phyloP scores from a whole-genome alignment of 2,888 invertebrate species.

The Tolmerus cingulatus region DNA sequence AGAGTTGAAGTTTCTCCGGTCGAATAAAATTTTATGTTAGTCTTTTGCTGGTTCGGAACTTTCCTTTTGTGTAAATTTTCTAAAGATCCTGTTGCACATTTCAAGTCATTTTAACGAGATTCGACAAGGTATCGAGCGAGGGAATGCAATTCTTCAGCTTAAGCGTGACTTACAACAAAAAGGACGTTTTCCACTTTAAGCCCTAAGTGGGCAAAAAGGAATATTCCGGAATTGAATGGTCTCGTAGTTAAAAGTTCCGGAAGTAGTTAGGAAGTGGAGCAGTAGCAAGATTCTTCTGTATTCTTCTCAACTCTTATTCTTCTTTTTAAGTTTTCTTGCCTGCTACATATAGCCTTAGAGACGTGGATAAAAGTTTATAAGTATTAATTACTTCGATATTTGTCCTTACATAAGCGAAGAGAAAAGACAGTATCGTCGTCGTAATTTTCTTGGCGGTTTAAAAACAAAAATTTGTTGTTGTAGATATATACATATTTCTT shows the following conservation, averaged over 20 bases:
- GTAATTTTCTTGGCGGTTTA: too few species aligned
- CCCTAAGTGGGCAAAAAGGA: neutral
- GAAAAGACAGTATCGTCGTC: too few species aligned
- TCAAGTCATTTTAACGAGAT: neutral
- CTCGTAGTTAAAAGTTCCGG: neutral
- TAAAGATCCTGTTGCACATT: neutral
- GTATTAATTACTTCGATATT: neutral
- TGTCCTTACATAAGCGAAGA: neutral
- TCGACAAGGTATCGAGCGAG: neutral
- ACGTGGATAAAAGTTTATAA: neutral
- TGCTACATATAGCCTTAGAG: neutral
- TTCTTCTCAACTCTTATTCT: neutral
- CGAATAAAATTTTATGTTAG: neutral
- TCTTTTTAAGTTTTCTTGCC: neutral
- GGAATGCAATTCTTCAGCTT: neutral
- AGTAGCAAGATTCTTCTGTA: neutral
- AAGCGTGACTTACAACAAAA: neutral
- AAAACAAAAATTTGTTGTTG: too few species aligned
- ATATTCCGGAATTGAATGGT: neutral
- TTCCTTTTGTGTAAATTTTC: neutral
- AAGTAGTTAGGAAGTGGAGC: neutral
- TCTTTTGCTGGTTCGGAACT: neutral
- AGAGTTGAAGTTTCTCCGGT: neutral
- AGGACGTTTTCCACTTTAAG: neutral
- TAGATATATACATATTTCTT: too few species aligned